Conservation (phyloP, 2,113 vertebrate genomes). For the Colinus virginianus region DNA sequence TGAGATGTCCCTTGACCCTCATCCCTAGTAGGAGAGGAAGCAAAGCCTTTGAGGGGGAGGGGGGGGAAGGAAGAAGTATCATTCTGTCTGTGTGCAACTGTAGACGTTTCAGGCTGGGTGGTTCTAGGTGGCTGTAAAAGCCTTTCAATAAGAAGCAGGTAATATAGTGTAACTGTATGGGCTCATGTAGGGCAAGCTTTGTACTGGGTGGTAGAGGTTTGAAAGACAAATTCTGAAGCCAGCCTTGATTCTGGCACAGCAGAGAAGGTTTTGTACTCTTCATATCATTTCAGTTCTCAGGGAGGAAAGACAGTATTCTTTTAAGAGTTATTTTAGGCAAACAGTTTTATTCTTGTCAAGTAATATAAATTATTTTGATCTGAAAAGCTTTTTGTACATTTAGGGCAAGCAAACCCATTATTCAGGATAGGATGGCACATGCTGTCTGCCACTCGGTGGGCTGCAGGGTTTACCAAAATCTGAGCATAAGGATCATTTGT, state of each 20-base stretch:
- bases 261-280: neutral
- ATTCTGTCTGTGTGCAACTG: neutral
- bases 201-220: neutral
- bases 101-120: neutral
- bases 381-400: neutral
- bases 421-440: neutral
- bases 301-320: neutral
- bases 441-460: neutral
- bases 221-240: accelerated
- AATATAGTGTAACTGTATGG: neutral
- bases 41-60: neutral
- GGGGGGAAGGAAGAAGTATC: neutral
- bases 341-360: neutral
- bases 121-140: neutral
- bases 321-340: neutral
- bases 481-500: neutral
- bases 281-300: neutral
- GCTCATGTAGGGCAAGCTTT: neutral
- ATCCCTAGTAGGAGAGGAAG: accelerated
- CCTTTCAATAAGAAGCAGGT: neutral
- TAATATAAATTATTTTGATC: neutral
- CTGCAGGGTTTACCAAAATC: neutral
- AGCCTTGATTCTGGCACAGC: neutral
- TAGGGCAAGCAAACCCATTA: neutral
- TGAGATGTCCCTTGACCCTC: neutral